Conservation (phyloP, 2,113 vertebrate species). For the Caracal caracal region DNA sequence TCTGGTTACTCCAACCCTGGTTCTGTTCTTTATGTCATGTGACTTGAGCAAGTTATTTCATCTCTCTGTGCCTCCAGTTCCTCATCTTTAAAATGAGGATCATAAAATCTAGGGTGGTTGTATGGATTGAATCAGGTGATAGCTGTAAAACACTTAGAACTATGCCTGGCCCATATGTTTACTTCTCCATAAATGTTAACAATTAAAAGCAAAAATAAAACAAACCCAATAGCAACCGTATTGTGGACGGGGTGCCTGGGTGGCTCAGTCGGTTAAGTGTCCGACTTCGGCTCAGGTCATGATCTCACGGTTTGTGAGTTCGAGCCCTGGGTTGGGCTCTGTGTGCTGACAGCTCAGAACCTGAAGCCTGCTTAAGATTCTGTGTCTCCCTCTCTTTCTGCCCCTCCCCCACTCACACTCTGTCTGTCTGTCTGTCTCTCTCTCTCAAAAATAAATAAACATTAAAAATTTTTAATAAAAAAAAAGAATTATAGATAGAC, state of each 20-base stretch:
- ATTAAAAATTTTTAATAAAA: too few species aligned
- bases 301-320: too few species aligned
- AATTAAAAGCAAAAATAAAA: not conserved
- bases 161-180: not conserved
- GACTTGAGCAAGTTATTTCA: not conserved
- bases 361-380: too few species aligned
- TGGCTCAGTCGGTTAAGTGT: too few species aligned
- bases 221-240: not conserved
- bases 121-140: not conserved
- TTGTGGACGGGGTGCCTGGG: not conserved
- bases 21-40: not conserved
- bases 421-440: too few species aligned
- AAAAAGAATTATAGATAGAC: not conserved
- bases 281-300: too few species aligned
- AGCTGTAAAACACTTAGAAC: not conserved
- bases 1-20: not conserved
- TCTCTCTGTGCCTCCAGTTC: not conserved
- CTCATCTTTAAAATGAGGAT: not conserved
- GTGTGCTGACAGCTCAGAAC: too few species aligned
- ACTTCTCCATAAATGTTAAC: not conserved
- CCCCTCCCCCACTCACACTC: too few species aligned
- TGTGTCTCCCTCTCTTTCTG: too few species aligned
- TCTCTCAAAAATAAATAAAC: too few species aligned
- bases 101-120: not conserved
- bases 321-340: too few species aligned